Evolutionary conservation across 1,140 invertebrate genomes (phyloP), one percentile per base, ranked within the genome.

Genomic region (Cheumatopsyche charites): DNA sequence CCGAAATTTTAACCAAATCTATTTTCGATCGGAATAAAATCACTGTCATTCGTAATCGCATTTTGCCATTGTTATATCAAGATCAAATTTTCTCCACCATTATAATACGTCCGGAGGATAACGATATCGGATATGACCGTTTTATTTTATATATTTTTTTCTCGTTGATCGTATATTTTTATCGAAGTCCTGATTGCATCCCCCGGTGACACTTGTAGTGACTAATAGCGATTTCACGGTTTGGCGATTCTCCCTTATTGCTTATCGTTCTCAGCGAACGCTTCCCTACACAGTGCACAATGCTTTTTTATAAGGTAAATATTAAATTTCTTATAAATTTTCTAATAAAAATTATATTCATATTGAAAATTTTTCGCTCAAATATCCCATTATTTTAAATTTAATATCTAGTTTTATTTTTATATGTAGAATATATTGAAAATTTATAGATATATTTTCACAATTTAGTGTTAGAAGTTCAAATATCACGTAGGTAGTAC

Each of bases 141-240:
- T 58, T 25, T 26, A 58, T 58, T 58, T 58, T 25, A 13, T 58
- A 21, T 19, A 15, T 47, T 47, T 47, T 47, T 47, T 47, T 47
- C 41, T 42, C 41, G 23, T 25, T 21, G 19, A 23, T n/a, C 23
- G 55, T 58, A 58, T 23, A 58, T 70, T 49, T 70, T 70, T 70
- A 49, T 69, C 42, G 21, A 49, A 45, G 36, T 43, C 21, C 41
- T 61, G 67, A 70, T 70, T 70, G 55, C 55, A 52, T 61, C 36
- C 52, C 15, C 55, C 41, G 15, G 36, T 61, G 67, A 70, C 41
- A 70, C 67, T 61, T 42, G 29, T 41, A 70, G 55, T 62, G 52
- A 70, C 67, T 70, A 70, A 70, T 70, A 62, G 49, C 29, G 17
- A 70, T 70, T 70, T 61, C 55, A 62, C 41, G 67, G 52, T 23